Base-by-base conservation (phyloP, 2,888 invertebrate species). In the Agrenia bidenticulata region DNA sequence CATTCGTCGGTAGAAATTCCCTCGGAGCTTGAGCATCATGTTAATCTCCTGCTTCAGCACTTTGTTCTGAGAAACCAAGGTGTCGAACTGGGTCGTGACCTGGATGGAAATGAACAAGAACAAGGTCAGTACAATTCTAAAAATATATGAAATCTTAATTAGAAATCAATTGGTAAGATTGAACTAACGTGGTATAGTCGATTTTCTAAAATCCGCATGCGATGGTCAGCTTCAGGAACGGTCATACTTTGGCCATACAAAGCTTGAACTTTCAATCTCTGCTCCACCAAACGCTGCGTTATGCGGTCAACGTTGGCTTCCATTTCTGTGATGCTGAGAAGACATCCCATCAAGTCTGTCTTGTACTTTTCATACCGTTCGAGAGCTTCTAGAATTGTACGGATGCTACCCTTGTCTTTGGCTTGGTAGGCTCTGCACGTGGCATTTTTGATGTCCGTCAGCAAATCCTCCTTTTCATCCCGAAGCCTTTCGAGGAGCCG, bases 281-380 rank as follows among this genome's bases (percentile, higher is more conserved):
- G 73, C 4, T 69, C 73, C 1, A 73, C 62, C 7, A 73, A 50
- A 9, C 64, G 42, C 19, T 73, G 65, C 1, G 69, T 67, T 17
- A 73, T 73, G 50, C 69, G 66, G 26, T 73, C 73, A 11, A 73
- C 73, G 39, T 73, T 69, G 1, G 69, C 56, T 41, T 71, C 73
- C 69, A 73, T 71, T 26, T 71, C 73, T 4, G 64, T 37, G 53
- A 71, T 70, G 41, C 67, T 70, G 0, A 63, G 21, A 17, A 66
- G 55, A 17, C 67, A 64, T 1, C 64, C 61, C 2, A 63, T 61
- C 5, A 70, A 64, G 45, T 69, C 61, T 5, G 60, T 50, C 21
- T 65, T 69, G 41, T 66, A 66, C 41, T 67, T 65, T 53, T 73
- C 73, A 45, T 69, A 73, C 2, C 66, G 32, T 55, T 73, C 68